phyloP scores from a whole-genome alignment of 2,888 invertebrate genomes.

The Dynastes maya region DNA sequence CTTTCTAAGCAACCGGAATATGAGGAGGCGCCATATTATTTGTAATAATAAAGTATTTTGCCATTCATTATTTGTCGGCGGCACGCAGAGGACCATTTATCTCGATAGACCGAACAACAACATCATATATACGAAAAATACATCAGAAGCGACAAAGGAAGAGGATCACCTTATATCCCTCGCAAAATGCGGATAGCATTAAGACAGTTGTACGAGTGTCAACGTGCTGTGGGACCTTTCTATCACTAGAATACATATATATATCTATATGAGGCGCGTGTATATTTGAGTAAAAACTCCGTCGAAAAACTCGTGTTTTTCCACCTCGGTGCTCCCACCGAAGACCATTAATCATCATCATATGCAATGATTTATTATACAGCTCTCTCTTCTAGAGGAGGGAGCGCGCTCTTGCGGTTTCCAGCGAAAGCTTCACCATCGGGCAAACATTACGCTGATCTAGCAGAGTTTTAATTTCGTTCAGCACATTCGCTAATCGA shows the following conservation, averaged over 20 bases:
- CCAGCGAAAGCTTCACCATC: background rate
- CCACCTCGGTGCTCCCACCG: conserved; percentile 31
- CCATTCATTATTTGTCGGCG: conserved; percentile 2
- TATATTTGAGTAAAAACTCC: conserved; percentile 30
- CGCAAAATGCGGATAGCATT: background rate
- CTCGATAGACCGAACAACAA: conserved; percentile 7
- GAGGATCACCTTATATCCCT: background rate
- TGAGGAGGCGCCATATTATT: background rate
- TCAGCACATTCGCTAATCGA: conserved; percentile 29
- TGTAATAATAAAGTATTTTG: conserved; percentile 7
- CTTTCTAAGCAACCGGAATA: too few relatives aligned
- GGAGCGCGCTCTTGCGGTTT: background rate
- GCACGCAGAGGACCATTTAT: conserved; percentile 1
- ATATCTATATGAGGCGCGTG: too few relatives aligned
- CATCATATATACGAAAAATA: conserved; percentile 5
- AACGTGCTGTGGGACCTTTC: conserved; percentile 8
- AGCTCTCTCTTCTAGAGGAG: background rate
- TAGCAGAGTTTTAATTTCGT: conserved; percentile 37
- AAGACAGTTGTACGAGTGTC: conserved; percentile 20
- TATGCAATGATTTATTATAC: conserved; percentile 41
- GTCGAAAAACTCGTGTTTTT: conserved; percentile 42
- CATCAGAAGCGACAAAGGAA: background rate
- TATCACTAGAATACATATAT: conserved; percentile 5
- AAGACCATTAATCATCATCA: conserved; percentile 41
- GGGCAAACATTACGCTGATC: conserved; percentile 31